Evolutionary conservation across 2,888 invertebrate species (phyloP).

Genomic region (Exephanes ischioxanthus): DNA sequence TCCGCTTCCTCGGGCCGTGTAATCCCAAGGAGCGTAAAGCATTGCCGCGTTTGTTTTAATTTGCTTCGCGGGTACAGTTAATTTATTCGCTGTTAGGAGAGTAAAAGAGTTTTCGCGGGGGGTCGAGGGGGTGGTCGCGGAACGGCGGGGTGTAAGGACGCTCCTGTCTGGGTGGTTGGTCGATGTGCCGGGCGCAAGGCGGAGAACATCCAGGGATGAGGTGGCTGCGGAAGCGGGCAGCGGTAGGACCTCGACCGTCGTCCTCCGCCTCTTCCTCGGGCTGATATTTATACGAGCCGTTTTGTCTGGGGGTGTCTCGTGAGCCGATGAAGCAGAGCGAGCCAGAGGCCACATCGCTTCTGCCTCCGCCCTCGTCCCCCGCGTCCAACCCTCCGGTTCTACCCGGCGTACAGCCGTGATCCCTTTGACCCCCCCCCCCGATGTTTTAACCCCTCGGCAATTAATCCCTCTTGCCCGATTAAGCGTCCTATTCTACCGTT

Average conservation of each 20-base stretch:
- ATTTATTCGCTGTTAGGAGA: conserved; percentile 74
- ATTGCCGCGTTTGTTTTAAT: conserved; percentile 74
- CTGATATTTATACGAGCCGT: conserved; percentile 74
- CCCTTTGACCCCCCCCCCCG: conserved; percentile 69
- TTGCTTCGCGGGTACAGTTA: conserved; percentile 72
- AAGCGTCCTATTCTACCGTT: conserved; percentile 80
- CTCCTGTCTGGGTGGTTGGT: conserved; percentile 49
- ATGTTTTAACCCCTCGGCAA: conserved; percentile 76
- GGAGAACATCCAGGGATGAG: conserved; percentile 42
- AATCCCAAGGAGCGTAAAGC: conserved; percentile 70
- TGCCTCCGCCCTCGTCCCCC: background rate
- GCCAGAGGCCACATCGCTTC: conserved; percentile 24
- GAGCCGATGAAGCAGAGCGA: conserved; percentile 34
- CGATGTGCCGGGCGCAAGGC: conserved; percentile 39
- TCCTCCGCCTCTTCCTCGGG: conserved; percentile 27
- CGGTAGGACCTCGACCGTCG: conserved; percentile 22
- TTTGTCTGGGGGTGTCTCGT: conserved; percentile 67
- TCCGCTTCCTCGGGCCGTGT: conserved; percentile 59
- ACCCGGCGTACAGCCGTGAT: conserved; percentile 51
- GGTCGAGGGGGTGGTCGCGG: conserved; percentile 27
- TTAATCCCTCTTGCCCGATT: conserved; percentile 82
- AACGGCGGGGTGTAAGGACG: conserved; percentile 45
- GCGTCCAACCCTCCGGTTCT: background rate
- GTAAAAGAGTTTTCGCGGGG: conserved; percentile 69
- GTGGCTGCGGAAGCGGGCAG: conserved; percentile 44